Conservation (phyloP, 2,797 vertebrate genomes). For the Chaunax sp. region DNA sequence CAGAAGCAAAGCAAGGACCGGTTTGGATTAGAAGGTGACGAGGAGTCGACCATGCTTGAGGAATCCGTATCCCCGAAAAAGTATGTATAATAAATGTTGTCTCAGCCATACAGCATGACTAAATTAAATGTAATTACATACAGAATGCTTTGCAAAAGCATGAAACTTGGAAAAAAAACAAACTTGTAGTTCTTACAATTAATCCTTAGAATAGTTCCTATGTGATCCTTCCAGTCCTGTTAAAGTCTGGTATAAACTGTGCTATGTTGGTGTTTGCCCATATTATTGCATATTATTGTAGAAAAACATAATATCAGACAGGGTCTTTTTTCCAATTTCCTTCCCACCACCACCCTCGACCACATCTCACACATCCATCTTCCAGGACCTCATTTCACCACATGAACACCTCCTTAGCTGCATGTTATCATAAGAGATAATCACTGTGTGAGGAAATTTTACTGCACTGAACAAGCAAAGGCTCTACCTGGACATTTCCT, state of each 20-base stretch:
- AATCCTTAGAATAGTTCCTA: not conserved
- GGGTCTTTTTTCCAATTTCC: slow-evolving; percentile 58
- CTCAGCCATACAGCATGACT: not conserved
- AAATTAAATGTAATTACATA: too few species aligned
- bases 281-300: slow-evolving; percentile 32
- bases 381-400: slow-evolving; percentile 48
- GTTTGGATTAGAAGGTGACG: slow-evolving; percentile 97
- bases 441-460: slow-evolving; percentile 59
- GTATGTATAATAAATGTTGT: slow-evolving; percentile 76
- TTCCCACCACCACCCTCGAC: slow-evolving; percentile 8
- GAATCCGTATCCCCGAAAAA: slow-evolving; percentile 99
- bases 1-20: slow-evolving; percentile 99
- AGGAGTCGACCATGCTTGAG: slow-evolving; percentile 99
- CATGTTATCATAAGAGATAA: slow-evolving; percentile 66
- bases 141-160: not conserved
- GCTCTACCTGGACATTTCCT: slow-evolving; percentile 64
- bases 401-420: slow-evolving; percentile 49
- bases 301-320: slow-evolving; percentile 41
- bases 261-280: not conserved
- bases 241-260: not conserved
- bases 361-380: slow-evolving; percentile 49
- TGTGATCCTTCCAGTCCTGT: not conserved
- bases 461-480: slow-evolving; percentile 39
- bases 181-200: not conserved
- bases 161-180: not conserved